Evolutionary conservation across 2,888 invertebrate species (phyloP).

Genomic region (Agrochola circellaris): DNA sequence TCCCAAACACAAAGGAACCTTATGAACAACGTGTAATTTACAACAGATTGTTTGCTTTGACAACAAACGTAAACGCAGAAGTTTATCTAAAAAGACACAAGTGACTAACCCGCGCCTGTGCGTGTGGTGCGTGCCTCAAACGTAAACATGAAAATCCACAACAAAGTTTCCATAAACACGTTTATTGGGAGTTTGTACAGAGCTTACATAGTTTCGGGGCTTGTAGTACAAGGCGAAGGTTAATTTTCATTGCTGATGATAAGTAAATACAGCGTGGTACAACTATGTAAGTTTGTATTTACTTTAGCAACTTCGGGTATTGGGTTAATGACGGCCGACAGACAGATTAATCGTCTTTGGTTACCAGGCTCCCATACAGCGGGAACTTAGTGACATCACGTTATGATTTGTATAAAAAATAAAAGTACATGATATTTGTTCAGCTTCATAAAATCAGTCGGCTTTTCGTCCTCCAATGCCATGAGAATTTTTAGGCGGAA

Average conservation of each 20-base stretch:
- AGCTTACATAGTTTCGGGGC: conserved; percentile 63
- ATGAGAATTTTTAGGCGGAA: conserved; percentile 38
- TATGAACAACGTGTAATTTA: conserved; percentile 27
- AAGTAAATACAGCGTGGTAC: conserved; percentile 52
- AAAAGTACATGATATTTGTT: conserved; percentile 33
- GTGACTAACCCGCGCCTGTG: conserved; percentile 66
- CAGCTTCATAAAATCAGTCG: conserved; percentile 35
- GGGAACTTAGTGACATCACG: conserved; percentile 46
- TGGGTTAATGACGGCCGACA: conserved; percentile 64
- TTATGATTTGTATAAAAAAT: conserved; percentile 40
- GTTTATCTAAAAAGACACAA: conserved; percentile 64
- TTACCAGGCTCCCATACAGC: conserved; percentile 32
- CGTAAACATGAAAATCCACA: conserved; percentile 82
- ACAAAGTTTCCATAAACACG: conserved; percentile 79
- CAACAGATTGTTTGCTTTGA: conserved; percentile 22
- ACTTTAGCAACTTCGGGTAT: conserved; percentile 46
- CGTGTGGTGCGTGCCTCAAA: conserved; percentile 81
- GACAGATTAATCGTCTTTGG: conserved; percentile 56
- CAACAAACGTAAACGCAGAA: conserved; percentile 49
- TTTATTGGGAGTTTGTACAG: conserved; percentile 68
- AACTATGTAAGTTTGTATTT: conserved; percentile 54
- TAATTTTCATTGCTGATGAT: conserved; percentile 71
- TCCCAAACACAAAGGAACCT: conserved; percentile 8
- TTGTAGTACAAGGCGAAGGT: conserved; percentile 76
- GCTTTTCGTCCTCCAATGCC: conserved; percentile 28